Conservation (phyloP, 2,113 vertebrate species). For the Mustela nigripes region DNA sequence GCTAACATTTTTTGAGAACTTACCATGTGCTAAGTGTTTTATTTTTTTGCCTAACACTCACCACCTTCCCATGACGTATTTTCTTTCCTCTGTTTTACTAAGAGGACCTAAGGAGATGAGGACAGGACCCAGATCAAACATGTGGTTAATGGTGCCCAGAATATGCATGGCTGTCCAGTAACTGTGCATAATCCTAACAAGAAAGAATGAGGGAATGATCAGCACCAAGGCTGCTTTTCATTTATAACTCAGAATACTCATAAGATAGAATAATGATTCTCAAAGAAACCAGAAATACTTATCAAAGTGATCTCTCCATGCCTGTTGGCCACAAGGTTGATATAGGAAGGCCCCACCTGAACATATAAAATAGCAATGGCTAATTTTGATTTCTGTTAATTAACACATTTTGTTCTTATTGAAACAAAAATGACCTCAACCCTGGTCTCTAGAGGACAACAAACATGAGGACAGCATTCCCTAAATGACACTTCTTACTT, state of each 20-base stretch:
- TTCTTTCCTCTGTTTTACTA: not conserved
- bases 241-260: not conserved
- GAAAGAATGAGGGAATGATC: not conserved
- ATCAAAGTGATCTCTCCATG: not conserved
- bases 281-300: not conserved
- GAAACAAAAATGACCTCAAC: not conserved
- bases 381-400: not conserved
- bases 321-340: not conserved
- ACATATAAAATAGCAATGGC: not conserved
- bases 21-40: not conserved
- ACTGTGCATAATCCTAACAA: not conserved
- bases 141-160: not conserved
- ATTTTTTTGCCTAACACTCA: not conserved
- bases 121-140: not conserved
- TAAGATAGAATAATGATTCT: not conserved
- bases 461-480: not conserved
- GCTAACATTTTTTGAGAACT: not conserved
- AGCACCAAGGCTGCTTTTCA: not conserved
- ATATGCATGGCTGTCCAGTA: not conserved
- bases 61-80: not conserved
- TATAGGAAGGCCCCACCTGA: not conserved
- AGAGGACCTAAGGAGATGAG: not conserved
- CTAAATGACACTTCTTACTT: not conserved
- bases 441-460: not conserved
- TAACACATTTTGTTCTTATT: not conserved